Evolutionary conservation across 2,797 vertebrate species (phyloP), one percentile per base, ranked within the genome.

Genomic region (Enteromius viviparus): DNA sequence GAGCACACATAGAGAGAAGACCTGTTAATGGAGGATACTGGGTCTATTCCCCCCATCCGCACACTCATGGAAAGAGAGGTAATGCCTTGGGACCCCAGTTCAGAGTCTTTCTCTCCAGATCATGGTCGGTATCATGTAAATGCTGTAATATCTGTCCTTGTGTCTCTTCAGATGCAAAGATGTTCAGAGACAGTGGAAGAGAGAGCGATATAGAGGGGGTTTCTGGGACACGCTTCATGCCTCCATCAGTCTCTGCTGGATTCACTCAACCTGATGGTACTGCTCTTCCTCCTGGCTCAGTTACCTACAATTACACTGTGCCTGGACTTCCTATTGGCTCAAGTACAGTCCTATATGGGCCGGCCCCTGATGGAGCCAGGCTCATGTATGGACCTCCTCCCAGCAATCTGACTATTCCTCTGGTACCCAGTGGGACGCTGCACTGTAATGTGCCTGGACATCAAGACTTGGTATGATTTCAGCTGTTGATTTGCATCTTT

Each of bases 401-500:
- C 68, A 83, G 92, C 3, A 89, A 79, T 88, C 88, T 94, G 76
- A 86, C 93, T 0, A 42, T 94, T n/a, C 94, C 95, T 0, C 85
- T 95, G 12, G 10, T 95, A 65, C 93, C 95, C 4, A 10, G 89
- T 19, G 94, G 93, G 6, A 82, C 93, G 21, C 93, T 95, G 49
- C 94, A 94, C 84, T 96, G 96, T 91, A 97, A 95, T 0, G 86
- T 97, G 47, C 94, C 94, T 0, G 92, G 92, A 1, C 96, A 97
- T 78, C 93, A 89, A 1, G 82, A 94, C 29, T 79, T 92, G 93
- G 97, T 97, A 91, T 34, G 10, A 83, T 74, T 26, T 70, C 5
- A 40, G 53, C 47, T 51, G 29, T 49, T 49, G 15, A 71, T 29
- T 53, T 53, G 17, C 0, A 47, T 47, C 0, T 10, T 71, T 47